These are phyloP conservation scores for Vanessa atalanta DNA, from an alignment of 1,140 invertebrate genomes.

Conservation along the genomic window DNA sequence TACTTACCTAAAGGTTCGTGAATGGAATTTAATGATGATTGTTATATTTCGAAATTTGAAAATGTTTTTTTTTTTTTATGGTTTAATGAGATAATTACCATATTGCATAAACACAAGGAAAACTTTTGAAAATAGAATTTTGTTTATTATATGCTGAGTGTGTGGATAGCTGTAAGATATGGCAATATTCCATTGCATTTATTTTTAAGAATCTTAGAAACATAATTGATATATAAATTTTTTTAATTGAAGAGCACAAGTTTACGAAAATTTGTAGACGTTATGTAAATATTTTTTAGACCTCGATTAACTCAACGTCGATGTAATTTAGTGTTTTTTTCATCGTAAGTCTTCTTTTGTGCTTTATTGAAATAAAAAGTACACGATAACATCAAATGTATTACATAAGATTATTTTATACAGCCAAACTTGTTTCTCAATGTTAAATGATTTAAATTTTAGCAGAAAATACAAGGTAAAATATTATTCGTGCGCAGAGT, in stretches of 20 bases:
- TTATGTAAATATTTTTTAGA: constrained; percentile 22
- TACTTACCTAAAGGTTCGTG: constrained; percentile 8
- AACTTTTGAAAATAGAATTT: no score
- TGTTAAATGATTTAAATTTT: constrained; percentile 19
- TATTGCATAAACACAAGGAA: no score
- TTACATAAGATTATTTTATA: constrained; percentile 30
- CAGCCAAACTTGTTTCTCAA: constrained; percentile 27
- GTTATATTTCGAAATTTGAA: no score
- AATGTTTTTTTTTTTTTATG: no score
- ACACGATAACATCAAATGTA: constrained; percentile 20
- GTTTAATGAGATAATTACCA: no score
- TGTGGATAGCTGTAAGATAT: no score
- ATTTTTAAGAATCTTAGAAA: no score
- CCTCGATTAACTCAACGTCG: neutral
- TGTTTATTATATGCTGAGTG: no score
- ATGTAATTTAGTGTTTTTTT: constrained; percentile 21
- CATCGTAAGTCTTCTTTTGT: constrained; percentile 21
- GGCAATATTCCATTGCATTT: no score
- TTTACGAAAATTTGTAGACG: constrained; percentile 7
- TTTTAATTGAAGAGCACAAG: neutral
- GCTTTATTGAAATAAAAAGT: constrained; percentile 22
- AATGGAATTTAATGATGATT: neutral
- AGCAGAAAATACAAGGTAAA: constrained; percentile 27
- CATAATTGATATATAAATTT: neutral
- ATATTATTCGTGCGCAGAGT: constrained; percentile 13